Evolutionary conservation across 2,113 vertebrate genomes (phyloP).

Genomic region (Nerophis lumbriciformis): DNA sequence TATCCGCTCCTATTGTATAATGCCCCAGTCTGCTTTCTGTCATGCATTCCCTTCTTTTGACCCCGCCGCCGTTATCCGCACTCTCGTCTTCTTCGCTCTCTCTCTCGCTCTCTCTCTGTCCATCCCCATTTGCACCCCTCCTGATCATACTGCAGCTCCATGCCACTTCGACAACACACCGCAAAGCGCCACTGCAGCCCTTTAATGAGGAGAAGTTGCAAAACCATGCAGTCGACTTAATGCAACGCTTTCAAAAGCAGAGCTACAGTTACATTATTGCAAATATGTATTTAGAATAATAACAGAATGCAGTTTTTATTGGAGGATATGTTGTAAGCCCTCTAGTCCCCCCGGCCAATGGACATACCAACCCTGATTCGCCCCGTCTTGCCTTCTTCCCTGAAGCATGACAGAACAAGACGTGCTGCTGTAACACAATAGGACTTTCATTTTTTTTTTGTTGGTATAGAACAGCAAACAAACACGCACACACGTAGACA

Average conservation of each 20-base stretch:
- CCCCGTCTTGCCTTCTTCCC: conserved; percentile 65
- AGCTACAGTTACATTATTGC: not conserved
- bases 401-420: conserved; percentile 57
- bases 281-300: not conserved
- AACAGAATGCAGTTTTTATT: conserved; percentile 27
- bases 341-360: conserved; percentile 40
- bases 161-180: conserved; percentile 60
- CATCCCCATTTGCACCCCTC: conserved; percentile 54
- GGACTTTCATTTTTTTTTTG: conserved; percentile 38
- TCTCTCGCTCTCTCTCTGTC: conserved; percentile 19
- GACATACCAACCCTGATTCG: conserved; percentile 60
- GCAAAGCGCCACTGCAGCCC: conserved; percentile 62
- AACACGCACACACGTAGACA: conserved; percentile 40
- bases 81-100: conserved; percentile 33
- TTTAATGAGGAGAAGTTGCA: conserved; percentile 34
- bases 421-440: conserved; percentile 55
- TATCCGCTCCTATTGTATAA: conserved; percentile 21
- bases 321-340: conserved; percentile 26
- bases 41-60: conserved; percentile 48
- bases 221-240: conserved; percentile 7
- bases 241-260: not conserved
- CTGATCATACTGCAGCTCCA: conserved; percentile 61
- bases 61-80: conserved; percentile 20
- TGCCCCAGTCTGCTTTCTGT: conserved; percentile 49
- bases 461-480: conserved; percentile 38